Conservation (phyloP, 2,113 vertebrate species). For the Eira barbara region DNA sequence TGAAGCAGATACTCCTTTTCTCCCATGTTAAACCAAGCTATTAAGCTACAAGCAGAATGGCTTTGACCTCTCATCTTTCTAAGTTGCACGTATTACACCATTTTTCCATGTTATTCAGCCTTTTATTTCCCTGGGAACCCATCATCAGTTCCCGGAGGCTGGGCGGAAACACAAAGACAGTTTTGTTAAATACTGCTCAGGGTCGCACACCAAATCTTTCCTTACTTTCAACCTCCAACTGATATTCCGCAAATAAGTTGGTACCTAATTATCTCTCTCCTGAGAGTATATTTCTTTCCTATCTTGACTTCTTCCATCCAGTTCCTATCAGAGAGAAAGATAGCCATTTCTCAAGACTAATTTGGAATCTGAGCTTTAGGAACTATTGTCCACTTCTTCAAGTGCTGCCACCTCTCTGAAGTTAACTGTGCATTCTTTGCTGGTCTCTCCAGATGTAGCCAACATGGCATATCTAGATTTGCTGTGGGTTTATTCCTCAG, state of each 20-base stretch:
- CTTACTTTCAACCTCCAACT: background rate
- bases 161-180: background rate
- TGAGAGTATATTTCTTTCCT: background rate
- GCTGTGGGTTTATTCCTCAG: background rate
- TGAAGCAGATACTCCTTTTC: background rate
- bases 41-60: slow-evolving; percentile 34
- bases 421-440: background rate
- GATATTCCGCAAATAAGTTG: background rate
- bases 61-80: background rate
- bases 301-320: background rate
- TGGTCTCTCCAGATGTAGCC: background rate
- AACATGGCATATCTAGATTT: background rate
- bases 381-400: background rate
- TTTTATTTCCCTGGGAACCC: slow-evolving; percentile 22
- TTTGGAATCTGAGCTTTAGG: background rate
- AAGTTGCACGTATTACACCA: background rate
- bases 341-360: background rate
- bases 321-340: background rate
- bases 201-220: background rate
- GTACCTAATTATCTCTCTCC: background rate
- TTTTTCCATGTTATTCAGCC: background rate
- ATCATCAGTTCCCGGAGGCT: background rate
- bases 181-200: slow-evolving; percentile 12
- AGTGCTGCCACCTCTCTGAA: background rate
- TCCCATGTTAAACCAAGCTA: background rate